Evolutionary conservation across 2,797 vertebrate species (phyloP), one percentile per base, ranked within the genome.

Genomic region (Dromococcyx pavoninus): DNA sequence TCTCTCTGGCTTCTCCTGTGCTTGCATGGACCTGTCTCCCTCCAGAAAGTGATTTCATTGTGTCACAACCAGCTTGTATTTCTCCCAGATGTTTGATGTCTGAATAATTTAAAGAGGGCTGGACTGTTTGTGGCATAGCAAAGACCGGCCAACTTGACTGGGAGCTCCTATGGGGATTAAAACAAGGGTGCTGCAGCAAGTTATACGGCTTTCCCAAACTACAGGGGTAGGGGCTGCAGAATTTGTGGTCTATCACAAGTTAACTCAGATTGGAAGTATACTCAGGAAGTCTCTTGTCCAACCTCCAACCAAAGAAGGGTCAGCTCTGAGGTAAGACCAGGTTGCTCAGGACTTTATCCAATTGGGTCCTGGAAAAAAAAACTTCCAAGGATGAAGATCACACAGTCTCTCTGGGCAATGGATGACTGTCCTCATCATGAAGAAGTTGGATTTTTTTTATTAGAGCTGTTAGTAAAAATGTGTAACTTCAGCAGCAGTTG

Each of bases 361-460:
- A 24, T 7, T 24, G 13, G 5, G 5, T 75, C 48, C 51, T 64
- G 41, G n/a, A 21, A 43, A 51, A 33, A 43, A 41, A 71, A 74
- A 7, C 5, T 10, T 78, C 33, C 2, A 5, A 16, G 30, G 6
- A n/a, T 28, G 50, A 58, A 53, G 35, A 28, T 28, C 44, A 28
- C 12, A 14, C 0, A 0, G 30, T 89, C 39, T 56, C 27, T 35
- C 32, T 43, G 22, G 46, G 33, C 17, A 44, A 35, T 14, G 13
- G 17, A 16, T 35, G 43, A 33, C 22, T 44, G 25, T 44, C 11
- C 11, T 86, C 24, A 32, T 18, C 8, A n/a, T 27, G 17, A 25
- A 73, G 41, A 73, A 14, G 9, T 57, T 75, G 19, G 17, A 21
- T 65, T 21, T 11, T 9, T 33, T 39, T 28, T 58, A 3, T n/a